These are phyloP conservation scores for Sebastolobus alascanus DNA, from an alignment of 2,797 vertebrate genomes.

Conservation along the genomic window DNA sequence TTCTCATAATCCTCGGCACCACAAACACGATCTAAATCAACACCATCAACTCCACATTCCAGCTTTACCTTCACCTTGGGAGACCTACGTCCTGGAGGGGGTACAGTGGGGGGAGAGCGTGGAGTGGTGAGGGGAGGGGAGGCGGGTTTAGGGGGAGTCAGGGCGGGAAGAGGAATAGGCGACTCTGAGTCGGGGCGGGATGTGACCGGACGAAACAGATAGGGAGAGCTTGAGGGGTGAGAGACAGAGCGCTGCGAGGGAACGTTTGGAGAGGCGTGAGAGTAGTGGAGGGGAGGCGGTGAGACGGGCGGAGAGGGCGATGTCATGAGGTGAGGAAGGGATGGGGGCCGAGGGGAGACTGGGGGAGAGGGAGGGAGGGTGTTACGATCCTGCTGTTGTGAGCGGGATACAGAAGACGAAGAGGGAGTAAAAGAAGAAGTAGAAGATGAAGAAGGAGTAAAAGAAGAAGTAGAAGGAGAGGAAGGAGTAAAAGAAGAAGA, in stretches of 20 bases:
- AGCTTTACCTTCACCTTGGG: constrained; percentile 92
- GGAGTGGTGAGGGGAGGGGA: constrained; percentile 54
- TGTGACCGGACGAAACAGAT: constrained; percentile 15
- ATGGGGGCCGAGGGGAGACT: constrained; percentile 54
- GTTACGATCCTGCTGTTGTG: constrained; percentile 34
- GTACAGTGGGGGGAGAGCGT: constrained; percentile 80
- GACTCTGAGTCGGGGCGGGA: constrained; percentile 38
- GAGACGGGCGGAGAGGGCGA: constrained; percentile 53
- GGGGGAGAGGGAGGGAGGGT: constrained; percentile 33
- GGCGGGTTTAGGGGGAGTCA: constrained; percentile 36
- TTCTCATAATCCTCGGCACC: constrained; percentile 3
- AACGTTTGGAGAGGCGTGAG: constrained; percentile 25
- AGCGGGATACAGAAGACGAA: constrained; percentile 9
- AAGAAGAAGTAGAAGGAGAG: neutral
- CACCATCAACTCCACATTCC: constrained; percentile 31
- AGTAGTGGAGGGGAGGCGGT: constrained; percentile 22
- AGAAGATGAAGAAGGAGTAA: neutral
- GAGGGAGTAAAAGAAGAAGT: neutral
- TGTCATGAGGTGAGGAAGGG: constrained; percentile 67
- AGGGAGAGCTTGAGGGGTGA: constrained; percentile 32
- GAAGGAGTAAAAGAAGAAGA: neutral
- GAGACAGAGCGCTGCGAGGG: constrained; percentile 28
- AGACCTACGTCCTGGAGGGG: constrained; percentile 86
- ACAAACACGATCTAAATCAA: constrained; percentile 27
- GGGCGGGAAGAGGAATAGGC: neutral